Percentiles rank a stretch among this genome's conserved stretches.
These are phyloP conservation scores for Hyles lineata DNA, from an alignment of 2,888 invertebrate species.

Conservation along the genomic window DNA sequence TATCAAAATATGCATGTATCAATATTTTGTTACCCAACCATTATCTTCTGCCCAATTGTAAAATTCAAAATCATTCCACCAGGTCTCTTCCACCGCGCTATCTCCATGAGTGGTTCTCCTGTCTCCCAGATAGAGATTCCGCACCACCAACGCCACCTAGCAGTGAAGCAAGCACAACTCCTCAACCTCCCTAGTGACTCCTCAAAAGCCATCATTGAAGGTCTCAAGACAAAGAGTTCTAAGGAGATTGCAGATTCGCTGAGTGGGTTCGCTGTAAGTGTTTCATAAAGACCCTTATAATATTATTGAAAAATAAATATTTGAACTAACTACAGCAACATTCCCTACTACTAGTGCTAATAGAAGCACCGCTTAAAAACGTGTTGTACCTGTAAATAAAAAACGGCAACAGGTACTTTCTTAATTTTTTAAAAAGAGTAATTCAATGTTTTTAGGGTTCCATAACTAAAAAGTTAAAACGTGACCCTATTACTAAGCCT, in stretches of 20 bases:
- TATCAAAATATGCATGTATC: too few species aligned
- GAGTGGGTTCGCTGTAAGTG: conserved; percentile 39
- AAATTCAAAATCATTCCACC: conserved; percentile 16
- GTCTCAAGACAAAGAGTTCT: conserved; percentile 82
- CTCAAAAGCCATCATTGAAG: conserved; percentile 84
- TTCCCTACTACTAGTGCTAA: too few species aligned
- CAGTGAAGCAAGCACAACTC: conserved; percentile 86
- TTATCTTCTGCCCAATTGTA: neutral
- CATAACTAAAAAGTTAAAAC: too few species aligned
- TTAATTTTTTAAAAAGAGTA: too few species aligned
- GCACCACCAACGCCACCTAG: conserved; percentile 83
- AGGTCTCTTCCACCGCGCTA: conserved; percentile 89
- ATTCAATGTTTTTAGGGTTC: too few species aligned
- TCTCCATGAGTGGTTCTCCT: conserved; percentile 88
- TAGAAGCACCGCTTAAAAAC: too few species aligned
- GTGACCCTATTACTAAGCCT: too few species aligned
- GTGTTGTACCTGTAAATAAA: too few species aligned
- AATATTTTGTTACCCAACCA: neutral
- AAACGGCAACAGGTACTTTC: too few species aligned
- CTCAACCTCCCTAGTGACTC: conserved; percentile 85
- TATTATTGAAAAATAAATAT: too few species aligned
- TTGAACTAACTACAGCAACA: too few species aligned
- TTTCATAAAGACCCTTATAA: too few species aligned
- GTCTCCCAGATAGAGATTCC: conserved; percentile 82
- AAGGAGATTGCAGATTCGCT: conserved; percentile 80